Evolutionary conservation across 1,140 invertebrate species (phyloP).

Genomic region (Portunus trituberculatus): DNA sequence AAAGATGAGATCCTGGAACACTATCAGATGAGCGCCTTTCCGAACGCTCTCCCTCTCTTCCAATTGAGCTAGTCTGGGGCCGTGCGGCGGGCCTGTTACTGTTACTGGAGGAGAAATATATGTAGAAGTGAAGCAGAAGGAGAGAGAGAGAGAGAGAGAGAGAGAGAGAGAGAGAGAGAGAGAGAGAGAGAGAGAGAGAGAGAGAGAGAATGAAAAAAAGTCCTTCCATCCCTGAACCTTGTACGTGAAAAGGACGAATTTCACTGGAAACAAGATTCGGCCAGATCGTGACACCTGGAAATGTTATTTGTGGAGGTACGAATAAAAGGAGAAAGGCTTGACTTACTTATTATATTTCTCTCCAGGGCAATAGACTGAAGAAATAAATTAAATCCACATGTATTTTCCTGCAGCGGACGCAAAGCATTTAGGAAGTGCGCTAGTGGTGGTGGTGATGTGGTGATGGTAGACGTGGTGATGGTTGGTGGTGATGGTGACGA

Average conservation of each 20-base stretch:
- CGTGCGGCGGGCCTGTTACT: constrained; percentile 26
- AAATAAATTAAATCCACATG: background rate
- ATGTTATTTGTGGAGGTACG: background rate
- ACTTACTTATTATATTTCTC: constrained; percentile 26
- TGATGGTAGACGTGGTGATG: background rate
- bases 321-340: background rate
- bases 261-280: background rate
- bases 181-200: constrained; percentile 30
- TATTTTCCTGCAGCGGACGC: background rate
- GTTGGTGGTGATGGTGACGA: too few species aligned
- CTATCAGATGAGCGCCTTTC: constrained; percentile 61
- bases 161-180: background rate
- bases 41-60: constrained; percentile 54
- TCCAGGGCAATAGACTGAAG: background rate
- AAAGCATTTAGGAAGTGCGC: background rate
- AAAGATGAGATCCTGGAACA: constrained; percentile 60
- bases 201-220: constrained; percentile 27
- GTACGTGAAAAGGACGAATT: constrained; percentile 21
- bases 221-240: background rate
- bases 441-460: background rate
- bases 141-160: background rate
- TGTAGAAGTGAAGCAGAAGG: constrained; percentile 17
- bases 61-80: constrained; percentile 61
- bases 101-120: constrained; percentile 6
- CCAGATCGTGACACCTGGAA: constrained; percentile 27